Conservation (phyloP, 2,888 invertebrate genomes). For the Stegophylla sp. region DNA sequence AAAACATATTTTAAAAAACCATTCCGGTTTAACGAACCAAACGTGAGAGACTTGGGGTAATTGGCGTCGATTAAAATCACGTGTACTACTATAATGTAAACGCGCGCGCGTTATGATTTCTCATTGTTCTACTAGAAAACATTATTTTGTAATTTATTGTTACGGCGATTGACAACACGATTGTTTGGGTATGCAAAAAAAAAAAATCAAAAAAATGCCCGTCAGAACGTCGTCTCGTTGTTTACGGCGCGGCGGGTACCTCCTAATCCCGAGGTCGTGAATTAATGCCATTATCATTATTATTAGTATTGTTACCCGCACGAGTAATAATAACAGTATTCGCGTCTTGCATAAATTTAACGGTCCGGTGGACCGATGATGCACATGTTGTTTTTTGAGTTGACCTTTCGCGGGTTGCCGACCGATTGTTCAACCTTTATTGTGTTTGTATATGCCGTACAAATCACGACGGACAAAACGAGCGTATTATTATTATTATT, state of each 20-base stretch:
- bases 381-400: not conserved
- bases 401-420: constrained; percentile 49
- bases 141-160: too few relatives aligned
- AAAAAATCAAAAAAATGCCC: not conserved
- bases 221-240: not conserved
- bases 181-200: not conserved
- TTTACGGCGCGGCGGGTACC: not conserved
- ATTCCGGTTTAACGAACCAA: not conserved
- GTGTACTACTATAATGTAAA: too few relatives aligned
- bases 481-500: too few relatives aligned
- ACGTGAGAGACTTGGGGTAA: not conserved
- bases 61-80: too few relatives aligned
- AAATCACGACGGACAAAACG: not conserved
- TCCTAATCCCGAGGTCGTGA: constrained; percentile 8
- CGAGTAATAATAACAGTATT: constrained; percentile 15
- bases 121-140: too few relatives aligned
- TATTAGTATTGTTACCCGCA: not conserved
- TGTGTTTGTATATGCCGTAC: constrained; percentile 2
- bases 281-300: not conserved
- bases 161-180: not conserved
- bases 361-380: constrained; percentile 28
- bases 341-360: constrained; percentile 44
- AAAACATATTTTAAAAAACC: not conserved
- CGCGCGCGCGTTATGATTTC: too few relatives aligned
- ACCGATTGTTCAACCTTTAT: constrained; percentile 55